Base-by-base conservation (phyloP, 2,888 invertebrate genomes). In the Catocala sponsa region DNA sequence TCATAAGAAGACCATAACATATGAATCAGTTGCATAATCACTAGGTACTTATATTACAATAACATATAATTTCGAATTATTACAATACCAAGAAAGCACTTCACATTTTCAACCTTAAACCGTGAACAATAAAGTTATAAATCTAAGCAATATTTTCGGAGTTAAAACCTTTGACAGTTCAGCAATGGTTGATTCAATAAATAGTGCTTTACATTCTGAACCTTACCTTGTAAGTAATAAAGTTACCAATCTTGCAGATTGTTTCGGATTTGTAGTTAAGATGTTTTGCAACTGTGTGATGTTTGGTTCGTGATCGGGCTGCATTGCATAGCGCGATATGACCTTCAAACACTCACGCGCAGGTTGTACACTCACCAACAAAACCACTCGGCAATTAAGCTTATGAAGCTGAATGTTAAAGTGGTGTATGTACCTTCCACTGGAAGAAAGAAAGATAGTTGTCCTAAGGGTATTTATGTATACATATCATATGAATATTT, bases 291-390 rank as follows among this genome's bases (percentile, higher is more conserved):
- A 44, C 59, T 71, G 61, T 49, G 49, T 48, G n/a, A 62, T 71
- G 72, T 78, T 65, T 63, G 47, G 78, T 82, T 89, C 90, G 90
- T 90, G 90, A 90, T 89, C 85, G 82, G 85, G 84, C 89, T 88
- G 91, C 91, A 92, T 92, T 89, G 91, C 91, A 92, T 84, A 90
- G 86, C 83, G 86, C 73, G 80, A 73, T 72, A 62, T 85, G 92
- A 91, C 92, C 92, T 92, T 91, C 87, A 83, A 82, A 77, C 80
- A 76, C 83, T 91, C 91, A 91, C 91, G 92, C 84, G 81, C 75
- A 71, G 69, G 55, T 59, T 35, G 88, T 89, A 91, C 83, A 78
- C 75, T 70, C 72, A 63, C 1, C 11, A 15, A 47, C 49, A 76
- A 69, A 85, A 85, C 75, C 72, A 12, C 32, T 11, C 5, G 32